Base-by-base conservation (phyloP, 1,140 invertebrate genomes). In the Chelonus insularis region DNA sequence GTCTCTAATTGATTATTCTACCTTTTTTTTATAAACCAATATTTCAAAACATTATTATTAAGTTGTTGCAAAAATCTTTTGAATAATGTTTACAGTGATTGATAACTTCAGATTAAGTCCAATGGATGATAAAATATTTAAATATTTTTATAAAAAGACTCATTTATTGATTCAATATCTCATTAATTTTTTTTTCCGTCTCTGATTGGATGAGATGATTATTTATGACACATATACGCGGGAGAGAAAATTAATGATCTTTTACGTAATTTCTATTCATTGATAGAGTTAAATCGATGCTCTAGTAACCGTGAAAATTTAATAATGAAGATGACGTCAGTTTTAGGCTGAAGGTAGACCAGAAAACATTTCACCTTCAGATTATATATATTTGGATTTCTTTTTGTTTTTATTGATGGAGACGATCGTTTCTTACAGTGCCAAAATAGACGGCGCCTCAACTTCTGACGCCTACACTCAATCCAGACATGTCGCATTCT, bases 241-340 rank as follows among this genome's bases (percentile, higher is more conserved):
- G n/a, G n/a, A 20, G 9, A 43, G 8, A 16, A 4, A 43, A 16
- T 43, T 43, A 16, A 16, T 16, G 14, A 16, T 14, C n/a, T 43
- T 39, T n/a, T 43, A 43, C 14, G 12, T 16, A n/a, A 16, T 16
- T n/a, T 43, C 18, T 16, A 16, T 14, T 43, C 41, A 43, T 43
- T 43, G 41, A 43, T 43, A 7, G 16, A 43, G 12, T 48, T 48
- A 5, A 48, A 23, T 23, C 20, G 23, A 48, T 20, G 45, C 21
- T 48, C 45, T 48, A 48, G 11, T 48, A 48, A 48, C 45, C 45
- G 23, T 48, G 45, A 48, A 48, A 48, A 48, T 25, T 48, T 25
- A 48, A 48, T 48, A 48, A 48, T 48, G 45, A 25, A 48, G 1
- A 48, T 48, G 20, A 48, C 23, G 23, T 48, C 45, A 48, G 21